A percentile compares a stretch with the other conserved stretches of the same genome.
These are phyloP conservation scores for Chlorospingus semifuscus DNA, from an alignment of 2,797 vertebrate species.

Conservation along the genomic window DNA sequence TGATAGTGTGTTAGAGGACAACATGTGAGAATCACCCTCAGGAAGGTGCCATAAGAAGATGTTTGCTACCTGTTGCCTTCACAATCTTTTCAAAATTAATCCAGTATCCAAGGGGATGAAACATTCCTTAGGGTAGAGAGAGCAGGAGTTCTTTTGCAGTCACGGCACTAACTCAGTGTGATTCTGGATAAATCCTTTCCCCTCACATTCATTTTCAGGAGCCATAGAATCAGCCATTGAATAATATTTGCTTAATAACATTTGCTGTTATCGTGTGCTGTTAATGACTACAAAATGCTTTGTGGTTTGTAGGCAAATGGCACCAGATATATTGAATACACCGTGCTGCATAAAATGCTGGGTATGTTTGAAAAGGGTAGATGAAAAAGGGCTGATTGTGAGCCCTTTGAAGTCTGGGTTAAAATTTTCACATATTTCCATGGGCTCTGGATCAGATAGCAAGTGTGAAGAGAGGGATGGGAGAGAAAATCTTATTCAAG, in stretches of 20 bases:
- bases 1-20: background rate
- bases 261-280: background rate
- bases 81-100: background rate
- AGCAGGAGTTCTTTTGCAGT: background rate
- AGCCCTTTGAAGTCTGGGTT: background rate
- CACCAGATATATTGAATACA: background rate
- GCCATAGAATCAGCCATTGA: background rate
- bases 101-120: background rate
- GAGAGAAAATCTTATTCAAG: background rate
- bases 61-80: background rate
- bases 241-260: background rate
- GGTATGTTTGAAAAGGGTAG: background rate
- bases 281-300: background rate
- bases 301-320: background rate
- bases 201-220: background rate
- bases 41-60: background rate
- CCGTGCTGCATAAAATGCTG: background rate
- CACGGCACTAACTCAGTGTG: background rate
- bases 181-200: background rate
- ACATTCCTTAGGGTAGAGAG: background rate
- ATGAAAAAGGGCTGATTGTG: background rate
- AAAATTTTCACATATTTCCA: background rate
- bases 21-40: background rate
- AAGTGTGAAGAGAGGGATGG: background rate
- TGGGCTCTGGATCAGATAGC: background rate